These are phyloP conservation scores for Oophaga pumilio DNA, from an alignment of 2,113 vertebrate species.

Conservation along the genomic window DNA sequence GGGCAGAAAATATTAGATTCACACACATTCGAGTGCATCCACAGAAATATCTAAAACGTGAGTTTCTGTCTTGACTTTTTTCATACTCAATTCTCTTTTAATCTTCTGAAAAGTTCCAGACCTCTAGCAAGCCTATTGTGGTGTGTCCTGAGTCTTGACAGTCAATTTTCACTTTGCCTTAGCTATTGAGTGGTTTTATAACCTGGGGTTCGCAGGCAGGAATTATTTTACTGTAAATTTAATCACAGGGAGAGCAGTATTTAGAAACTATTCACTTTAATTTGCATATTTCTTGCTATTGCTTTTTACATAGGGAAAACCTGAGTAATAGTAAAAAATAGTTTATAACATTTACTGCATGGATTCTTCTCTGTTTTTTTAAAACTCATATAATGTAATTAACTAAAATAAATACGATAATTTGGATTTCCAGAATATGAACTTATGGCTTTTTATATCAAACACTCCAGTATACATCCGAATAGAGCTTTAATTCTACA, in stretches of 20 bases:
- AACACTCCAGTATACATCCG: no score
- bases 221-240: conserved; percentile 39
- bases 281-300: conserved; percentile 14
- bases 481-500: no score
- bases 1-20: conserved; percentile 51
- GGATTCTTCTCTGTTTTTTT: no score
- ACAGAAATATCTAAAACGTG: conserved; percentile 53
- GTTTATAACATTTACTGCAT: no score
- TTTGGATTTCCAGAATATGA: no score
- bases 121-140: conserved; percentile 46
- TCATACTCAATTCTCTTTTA: conserved; percentile 49
- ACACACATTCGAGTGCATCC: conserved; percentile 54
- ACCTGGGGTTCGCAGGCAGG: background rate
- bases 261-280: background rate
- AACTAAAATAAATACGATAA: no score
- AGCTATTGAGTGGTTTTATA: conserved; percentile 33
- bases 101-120: conserved; percentile 55
- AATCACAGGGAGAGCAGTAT: conserved; percentile 5
- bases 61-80: conserved; percentile 45
- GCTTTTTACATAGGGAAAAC: background rate
- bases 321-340: background rate
- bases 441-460: no score
- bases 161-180: conserved; percentile 44
- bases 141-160: conserved; percentile 49
- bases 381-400: no score